These are phyloP conservation scores for Lobophora halterata DNA, from an alignment of 2,888 invertebrate species.

Conservation along the genomic window DNA sequence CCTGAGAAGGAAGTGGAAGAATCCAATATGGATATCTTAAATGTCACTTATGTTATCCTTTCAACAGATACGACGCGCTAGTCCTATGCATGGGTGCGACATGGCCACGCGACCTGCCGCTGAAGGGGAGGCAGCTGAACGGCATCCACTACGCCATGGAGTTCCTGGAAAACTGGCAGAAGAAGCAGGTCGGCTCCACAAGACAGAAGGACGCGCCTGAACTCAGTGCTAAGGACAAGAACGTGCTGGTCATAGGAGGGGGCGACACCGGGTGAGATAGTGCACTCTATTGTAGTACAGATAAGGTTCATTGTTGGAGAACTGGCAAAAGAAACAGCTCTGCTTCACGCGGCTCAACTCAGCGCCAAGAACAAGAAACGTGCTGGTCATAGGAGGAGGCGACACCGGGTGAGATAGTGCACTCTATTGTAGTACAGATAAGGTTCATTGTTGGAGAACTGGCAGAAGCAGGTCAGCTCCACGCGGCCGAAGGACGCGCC, in stretches of 20 bases:
- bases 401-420: no score
- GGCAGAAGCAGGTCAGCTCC: conserved; percentile 95
- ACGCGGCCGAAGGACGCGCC: conserved; percentile 59
- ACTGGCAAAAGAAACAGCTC: no score
- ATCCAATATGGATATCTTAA: no score
- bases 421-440: no score
- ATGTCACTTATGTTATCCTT: no score
- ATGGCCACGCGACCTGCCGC: conserved; percentile 95
- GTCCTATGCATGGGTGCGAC: conserved; percentile 96
- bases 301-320: not conserved
- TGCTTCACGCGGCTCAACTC: no score
- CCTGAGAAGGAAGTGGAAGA: no score
- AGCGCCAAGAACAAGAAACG: no score
- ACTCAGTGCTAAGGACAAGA: conserved; percentile 93
- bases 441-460: no score
- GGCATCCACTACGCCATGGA: conserved; percentile 99
- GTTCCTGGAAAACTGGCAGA: conserved; percentile 98
- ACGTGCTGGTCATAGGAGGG: conserved; percentile 95
- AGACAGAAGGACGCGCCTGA: conserved; percentile 60
- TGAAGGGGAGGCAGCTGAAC: conserved; percentile 91
- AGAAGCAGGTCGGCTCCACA: conserved; percentile 89
- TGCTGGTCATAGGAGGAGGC: no score
- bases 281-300: not conserved
- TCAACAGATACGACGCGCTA: conserved; percentile 88
- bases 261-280: conserved; percentile 88